Evolutionary conservation across 30 jellyfish, hydroid and myxozoan species (phyloP), one percentile per base, ranked within the genome.

Genomic region (Mastigias papua): DNA sequence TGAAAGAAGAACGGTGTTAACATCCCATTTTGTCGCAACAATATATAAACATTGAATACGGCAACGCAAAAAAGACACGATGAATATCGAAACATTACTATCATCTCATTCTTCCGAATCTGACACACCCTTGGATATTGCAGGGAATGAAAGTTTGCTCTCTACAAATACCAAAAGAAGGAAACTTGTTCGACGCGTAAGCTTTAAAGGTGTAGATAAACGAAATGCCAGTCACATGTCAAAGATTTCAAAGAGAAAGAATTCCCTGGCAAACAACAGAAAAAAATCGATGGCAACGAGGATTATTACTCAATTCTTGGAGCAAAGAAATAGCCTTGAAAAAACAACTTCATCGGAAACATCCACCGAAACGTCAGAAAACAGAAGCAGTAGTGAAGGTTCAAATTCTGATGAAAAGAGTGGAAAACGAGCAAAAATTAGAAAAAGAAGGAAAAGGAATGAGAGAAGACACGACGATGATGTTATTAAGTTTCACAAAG

Each of bases 191-290:
- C 88, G 79, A 26, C 66, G 46, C 23, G 48, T 26, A 4, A 77
- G 69, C 73, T 80, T 20, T 49, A 80, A 80, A 26, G 90, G n/a
- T 8, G 73, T 26, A 46, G 48, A 42, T 20, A 62, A 19, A 34
- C 54, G 82, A 66, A 34, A n/a, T 15, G 37, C 80, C 26, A 30
- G 32, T 31, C 34, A 28, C 8, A 1, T 62, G 0, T 34, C 29
- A n/a, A 6, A 30, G 80, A 1, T 19, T 3, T 17, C 60, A 34
- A 34, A 64, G 73, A 46, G n/a, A 69, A 29, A 37, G 30, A 34
- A 78, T 42, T 42, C 73, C 49, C 0, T 8, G 0, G 21, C 22
- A n/a, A 32, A 21, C 16, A 60, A 1, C 31, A 33, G 1, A 28
- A 65, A 17, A 61, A 54, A 48, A 61, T 37, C 81, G 13, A 29